Evolutionary conservation across 2,888 invertebrate genomes (phyloP), one percentile per base, ranked within the genome.

Genomic region (Kuschelorhynchus macadamiae): DNA sequence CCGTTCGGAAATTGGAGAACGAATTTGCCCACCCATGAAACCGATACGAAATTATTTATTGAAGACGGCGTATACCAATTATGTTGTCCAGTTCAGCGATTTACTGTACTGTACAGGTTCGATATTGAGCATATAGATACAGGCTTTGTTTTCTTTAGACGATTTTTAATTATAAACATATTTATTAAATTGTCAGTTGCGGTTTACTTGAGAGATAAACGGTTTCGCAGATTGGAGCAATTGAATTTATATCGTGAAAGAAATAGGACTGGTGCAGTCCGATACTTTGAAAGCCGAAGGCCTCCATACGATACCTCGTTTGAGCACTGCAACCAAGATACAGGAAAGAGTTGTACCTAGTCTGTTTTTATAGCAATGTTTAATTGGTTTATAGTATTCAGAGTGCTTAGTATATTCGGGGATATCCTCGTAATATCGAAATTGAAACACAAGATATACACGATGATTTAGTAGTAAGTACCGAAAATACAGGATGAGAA

Each of bases 11-110:
- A 79, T 80, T 80, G 79, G 78, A 81, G 80, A 81, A 79, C 75
- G 74, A 67, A 76, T 75, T 76, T 81, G 81, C 81, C 81, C 81
- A 81, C 81, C 80, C 81, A 79, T 79, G 81, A 79, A 57, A 52
- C 2, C 59, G 64, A 67, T 67, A 53, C 49, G 46, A 59, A 57
- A 68, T 68, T 68, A 64, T 64, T 68, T 64, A 64, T 68, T 63
- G 59, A 36, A 50, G 12, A 21, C 46, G 42, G 21, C 42, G 46
- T 50, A 63, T 60, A 46, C 59, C 64, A 64, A 68, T 68, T 68
- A 68, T 63, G 44, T 44, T 64, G 68, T 68, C 68, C 53, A 25
- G n/a, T 41, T 25, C 30, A 12, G 39, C 52, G 57, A 68, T 68
- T 68, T 68, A 67, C 68, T 60, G 59, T 42, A 44, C 33, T 30